These are phyloP conservation scores for Stegostoma tigrinum DNA, from an alignment of 2,113 vertebrate genomes.

Conservation along the genomic window DNA sequence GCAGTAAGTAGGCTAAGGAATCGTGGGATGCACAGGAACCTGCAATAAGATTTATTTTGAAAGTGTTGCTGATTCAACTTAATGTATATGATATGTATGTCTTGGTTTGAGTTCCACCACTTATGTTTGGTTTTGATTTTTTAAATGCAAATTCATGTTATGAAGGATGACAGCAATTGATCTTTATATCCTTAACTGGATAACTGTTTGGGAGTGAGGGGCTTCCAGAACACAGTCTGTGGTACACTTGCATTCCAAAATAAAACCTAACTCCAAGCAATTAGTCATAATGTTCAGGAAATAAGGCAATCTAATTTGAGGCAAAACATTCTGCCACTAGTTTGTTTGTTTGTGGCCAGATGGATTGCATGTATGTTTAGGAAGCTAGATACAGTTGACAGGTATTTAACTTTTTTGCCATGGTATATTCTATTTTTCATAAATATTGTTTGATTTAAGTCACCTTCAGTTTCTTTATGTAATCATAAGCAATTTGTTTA, in stretches of 20 bases:
- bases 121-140: neutral
- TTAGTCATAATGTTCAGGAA: neutral
- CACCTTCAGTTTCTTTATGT: neutral
- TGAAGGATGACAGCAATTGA: neutral
- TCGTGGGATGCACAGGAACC: neutral
- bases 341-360: neutral
- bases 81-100: too few species aligned
- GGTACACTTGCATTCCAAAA: neutral
- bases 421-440: neutral
- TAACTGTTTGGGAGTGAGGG: neutral
- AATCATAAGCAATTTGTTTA: neutral
- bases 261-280: neutral
- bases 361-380: neutral
- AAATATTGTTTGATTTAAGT: neutral
- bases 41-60: neutral
- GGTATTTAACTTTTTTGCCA: neutral
- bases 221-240: neutral
- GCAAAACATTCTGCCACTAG: neutral
- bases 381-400: neutral
- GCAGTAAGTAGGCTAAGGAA: neutral
- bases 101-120: neutral
- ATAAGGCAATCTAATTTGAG: neutral
- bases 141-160: too few species aligned
- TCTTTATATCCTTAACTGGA: neutral
- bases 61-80: neutral